Percentiles rank a stretch among this genome's conserved stretches.
These are phyloP conservation scores for Homarus americanus DNA, from an alignment of 1,140 invertebrate species.

Conservation along the genomic window DNA sequence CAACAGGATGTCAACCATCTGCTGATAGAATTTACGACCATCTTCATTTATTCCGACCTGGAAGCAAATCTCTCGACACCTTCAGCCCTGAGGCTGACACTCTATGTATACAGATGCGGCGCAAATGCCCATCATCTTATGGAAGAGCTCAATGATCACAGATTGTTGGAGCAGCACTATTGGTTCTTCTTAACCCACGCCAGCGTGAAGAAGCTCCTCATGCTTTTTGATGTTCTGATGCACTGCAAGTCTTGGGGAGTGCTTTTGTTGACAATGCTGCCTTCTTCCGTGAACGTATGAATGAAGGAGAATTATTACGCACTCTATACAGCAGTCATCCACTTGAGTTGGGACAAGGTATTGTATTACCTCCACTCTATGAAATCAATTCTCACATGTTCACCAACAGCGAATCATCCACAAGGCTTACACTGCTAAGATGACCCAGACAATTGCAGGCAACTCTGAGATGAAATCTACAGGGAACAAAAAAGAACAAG, in stretches of 20 bases:
- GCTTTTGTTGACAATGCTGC: conserved; percentile 43
- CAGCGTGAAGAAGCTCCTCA: conserved; percentile 54
- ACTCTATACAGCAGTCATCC: conserved; percentile 31
- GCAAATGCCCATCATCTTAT: not conserved
- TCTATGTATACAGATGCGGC: conserved; percentile 21
- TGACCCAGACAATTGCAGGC: conserved; percentile 19
- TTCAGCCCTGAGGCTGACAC: conserved; percentile 8
- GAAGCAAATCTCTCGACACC: too few relatives aligned
- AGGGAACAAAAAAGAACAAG: conserved; percentile 23
- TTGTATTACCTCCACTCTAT: conserved; percentile 56
- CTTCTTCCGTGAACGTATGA: conserved; percentile 37
- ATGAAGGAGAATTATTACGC: conserved; percentile 59
- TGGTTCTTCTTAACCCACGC: conserved; percentile 59
- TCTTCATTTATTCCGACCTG: too few relatives aligned
- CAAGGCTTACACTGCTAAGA: conserved; percentile 40
- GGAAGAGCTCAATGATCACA: conserved; percentile 29
- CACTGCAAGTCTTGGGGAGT: conserved; percentile 16
- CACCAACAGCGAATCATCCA: conserved; percentile 59
- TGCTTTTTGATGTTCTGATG: conserved; percentile 35
- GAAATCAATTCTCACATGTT: conserved; percentile 60
- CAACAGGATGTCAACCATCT: too few relatives aligned
- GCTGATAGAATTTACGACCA: too few relatives aligned
- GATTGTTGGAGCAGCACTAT: conserved; percentile 41
- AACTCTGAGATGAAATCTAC: conserved; percentile 32
- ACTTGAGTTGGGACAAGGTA: conserved; percentile 19